phyloP scores from a whole-genome alignment of 2,888 invertebrate species.

The Zhuqinia jingwanae region DNA sequence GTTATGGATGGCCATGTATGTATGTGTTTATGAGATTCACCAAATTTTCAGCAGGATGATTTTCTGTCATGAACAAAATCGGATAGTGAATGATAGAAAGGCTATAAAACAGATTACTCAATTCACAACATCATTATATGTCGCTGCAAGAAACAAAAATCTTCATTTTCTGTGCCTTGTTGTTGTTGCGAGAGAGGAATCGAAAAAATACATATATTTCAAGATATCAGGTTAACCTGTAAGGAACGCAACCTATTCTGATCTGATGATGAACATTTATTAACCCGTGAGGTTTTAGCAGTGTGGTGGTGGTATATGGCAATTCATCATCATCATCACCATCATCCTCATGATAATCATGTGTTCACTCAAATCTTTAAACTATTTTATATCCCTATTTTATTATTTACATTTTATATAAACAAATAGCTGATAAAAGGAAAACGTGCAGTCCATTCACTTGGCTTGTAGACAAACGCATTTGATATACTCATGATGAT shows the following conservation, averaged over 20 bases:
- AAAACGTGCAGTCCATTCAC: constrained; percentile 42
- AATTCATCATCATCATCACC: too few species aligned
- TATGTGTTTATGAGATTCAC: not conserved
- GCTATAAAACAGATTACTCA: constrained; percentile 4
- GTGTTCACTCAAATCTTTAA: constrained; percentile 21
- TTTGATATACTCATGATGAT: not conserved
- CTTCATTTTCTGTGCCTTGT: not conserved
- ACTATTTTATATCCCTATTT: constrained; percentile 26
- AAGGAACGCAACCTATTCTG: too few species aligned
- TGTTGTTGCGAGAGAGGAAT: too few species aligned
- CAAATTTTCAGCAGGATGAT: not conserved
- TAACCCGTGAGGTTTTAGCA: too few species aligned
- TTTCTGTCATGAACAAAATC: constrained; percentile 16
- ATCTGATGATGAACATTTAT: too few species aligned
- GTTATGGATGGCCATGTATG: not conserved
- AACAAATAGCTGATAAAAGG: constrained; percentile 23
- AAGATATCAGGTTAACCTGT: too few species aligned
- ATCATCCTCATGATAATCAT: not conserved
- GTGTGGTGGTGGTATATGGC: too few species aligned
- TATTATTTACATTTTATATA: constrained; percentile 32
- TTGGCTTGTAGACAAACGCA: constrained; percentile 13
- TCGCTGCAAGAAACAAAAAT: not conserved
- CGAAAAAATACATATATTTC: too few species aligned
- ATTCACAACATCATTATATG: constrained; percentile 1
- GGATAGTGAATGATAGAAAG: constrained; percentile 17